phyloP scores from a whole-genome alignment of 2,888 invertebrate genomes.

The Auanema sp. region DNA sequence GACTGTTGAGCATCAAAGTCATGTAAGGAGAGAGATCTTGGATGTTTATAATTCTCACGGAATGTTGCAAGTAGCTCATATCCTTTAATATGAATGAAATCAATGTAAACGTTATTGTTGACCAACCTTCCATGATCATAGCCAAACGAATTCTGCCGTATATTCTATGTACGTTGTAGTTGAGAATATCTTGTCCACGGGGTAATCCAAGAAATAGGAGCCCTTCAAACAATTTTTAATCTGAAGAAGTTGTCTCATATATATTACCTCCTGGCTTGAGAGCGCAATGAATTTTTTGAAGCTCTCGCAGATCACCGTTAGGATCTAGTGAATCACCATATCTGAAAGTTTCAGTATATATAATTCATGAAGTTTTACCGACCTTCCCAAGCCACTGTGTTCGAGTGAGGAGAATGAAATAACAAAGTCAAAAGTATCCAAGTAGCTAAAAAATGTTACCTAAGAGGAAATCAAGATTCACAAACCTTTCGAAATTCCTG shows the following conservation, averaged over 20 bases:
- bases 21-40: no score
- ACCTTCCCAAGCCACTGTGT: conserved; percentile 17
- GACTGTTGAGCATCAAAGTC: no score
- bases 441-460: background rate
- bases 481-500: conserved; percentile 6
- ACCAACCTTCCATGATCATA: conserved; percentile 11
- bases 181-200: conserved; percentile 9
- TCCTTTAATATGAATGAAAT: no score
- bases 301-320: conserved; percentile 17
- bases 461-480: background rate
- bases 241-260: background rate
- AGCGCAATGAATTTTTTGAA: conserved; percentile 15
- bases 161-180: conserved; percentile 20
- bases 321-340: conserved; percentile 19
- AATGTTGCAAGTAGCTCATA: no score
- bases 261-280: conserved; percentile 15
- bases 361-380: no score
- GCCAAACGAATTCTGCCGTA: conserved; percentile 19
- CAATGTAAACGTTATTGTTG: no score
- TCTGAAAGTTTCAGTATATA: background rate
- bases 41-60: no score
- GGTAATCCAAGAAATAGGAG: conserved; percentile 14
- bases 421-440: conserved; percentile 11
- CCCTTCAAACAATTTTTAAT: background rate
- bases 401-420: conserved; percentile 17